These are phyloP conservation scores for Podarcis muralis DNA, from an alignment of 2,113 vertebrate species.

Conservation along the genomic window DNA sequence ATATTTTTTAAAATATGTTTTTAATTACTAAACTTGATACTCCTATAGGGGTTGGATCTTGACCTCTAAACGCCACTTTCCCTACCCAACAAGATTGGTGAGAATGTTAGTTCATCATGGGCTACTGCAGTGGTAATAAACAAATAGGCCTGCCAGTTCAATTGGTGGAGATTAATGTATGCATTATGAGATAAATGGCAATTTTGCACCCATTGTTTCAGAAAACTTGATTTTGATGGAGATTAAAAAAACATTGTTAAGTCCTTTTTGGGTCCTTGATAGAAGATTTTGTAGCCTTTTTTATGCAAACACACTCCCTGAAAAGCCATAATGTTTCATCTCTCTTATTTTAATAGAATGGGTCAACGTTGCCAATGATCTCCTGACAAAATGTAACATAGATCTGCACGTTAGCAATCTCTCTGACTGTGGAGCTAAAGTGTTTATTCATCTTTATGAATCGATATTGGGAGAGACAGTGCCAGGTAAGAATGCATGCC, in stretches of 20 bases:
- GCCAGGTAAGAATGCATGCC: slow-evolving; percentile 83
- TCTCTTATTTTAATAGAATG: slow-evolving; percentile 80
- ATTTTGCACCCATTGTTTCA: background rate
- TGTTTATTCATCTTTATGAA: slow-evolving; percentile 89
- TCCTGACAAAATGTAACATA: slow-evolving; percentile 87
- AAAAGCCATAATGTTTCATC: slow-evolving; percentile 24
- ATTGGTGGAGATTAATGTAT: background rate
- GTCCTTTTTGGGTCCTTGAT: background rate
- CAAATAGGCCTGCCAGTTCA: background rate
- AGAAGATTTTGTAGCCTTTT: background rate
- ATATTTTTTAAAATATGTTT: no score
- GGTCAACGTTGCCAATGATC: slow-evolving; percentile 88
- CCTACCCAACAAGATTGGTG: background rate
- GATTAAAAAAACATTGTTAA: background rate
- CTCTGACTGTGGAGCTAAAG: slow-evolving; percentile 86
- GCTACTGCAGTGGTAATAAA: background rate
- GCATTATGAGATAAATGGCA: background rate
- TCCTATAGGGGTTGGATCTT: background rate
- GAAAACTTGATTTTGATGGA: background rate
- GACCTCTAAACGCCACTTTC: background rate
- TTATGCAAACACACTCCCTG: background rate
- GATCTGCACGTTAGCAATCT: slow-evolving; percentile 79
- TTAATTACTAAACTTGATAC: background rate
- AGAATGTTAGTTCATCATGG: no score
- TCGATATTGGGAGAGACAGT: slow-evolving; percentile 91